phyloP scores from a whole-genome alignment of 2,888 invertebrate genomes.

The Thumatha senex region DNA sequence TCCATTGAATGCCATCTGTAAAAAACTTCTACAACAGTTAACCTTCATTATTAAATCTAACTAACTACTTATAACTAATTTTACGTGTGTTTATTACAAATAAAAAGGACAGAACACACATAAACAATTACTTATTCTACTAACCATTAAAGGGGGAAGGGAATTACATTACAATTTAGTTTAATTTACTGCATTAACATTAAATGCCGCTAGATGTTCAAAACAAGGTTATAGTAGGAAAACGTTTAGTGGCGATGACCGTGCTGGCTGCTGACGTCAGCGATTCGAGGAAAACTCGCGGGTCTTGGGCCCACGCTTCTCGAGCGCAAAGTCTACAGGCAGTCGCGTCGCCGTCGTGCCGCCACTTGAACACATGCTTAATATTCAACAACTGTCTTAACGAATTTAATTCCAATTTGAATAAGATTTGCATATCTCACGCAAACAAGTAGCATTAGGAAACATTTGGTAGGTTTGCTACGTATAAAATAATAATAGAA shows the following conservation, averaged over 20 bases:
- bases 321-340: constrained; percentile 20
- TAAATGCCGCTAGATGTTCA: constrained; percentile 18
- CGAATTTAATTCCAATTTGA: constrained; percentile 1
- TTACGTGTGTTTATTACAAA: not conserved
- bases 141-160: not conserved
- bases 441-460: not conserved
- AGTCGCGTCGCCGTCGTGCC: constrained; percentile 8
- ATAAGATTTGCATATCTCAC: not conserved
- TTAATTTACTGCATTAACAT: constrained; percentile 14
- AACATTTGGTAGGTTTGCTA: not conserved
- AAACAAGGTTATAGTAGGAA: constrained; percentile 57
- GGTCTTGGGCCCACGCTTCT: constrained; percentile 44
- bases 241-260: constrained; percentile 60
- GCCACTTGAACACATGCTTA: constrained; percentile 1
- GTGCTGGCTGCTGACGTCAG: constrained; percentile 65
- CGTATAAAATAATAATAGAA: no score
- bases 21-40: constrained; percentile 10
- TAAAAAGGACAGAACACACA: not conserved
- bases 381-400: constrained; percentile 1
- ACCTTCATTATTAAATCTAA: not conserved
- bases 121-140: not conserved
- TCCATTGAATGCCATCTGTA: constrained; percentile 14
- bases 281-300: constrained; percentile 69
- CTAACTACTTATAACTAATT: no score
- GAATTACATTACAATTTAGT: not conserved